Evolutionary conservation across 2,888 invertebrate genomes (phyloP), one percentile per base, ranked within the genome.

Genomic region (Patella caerulea): DNA sequence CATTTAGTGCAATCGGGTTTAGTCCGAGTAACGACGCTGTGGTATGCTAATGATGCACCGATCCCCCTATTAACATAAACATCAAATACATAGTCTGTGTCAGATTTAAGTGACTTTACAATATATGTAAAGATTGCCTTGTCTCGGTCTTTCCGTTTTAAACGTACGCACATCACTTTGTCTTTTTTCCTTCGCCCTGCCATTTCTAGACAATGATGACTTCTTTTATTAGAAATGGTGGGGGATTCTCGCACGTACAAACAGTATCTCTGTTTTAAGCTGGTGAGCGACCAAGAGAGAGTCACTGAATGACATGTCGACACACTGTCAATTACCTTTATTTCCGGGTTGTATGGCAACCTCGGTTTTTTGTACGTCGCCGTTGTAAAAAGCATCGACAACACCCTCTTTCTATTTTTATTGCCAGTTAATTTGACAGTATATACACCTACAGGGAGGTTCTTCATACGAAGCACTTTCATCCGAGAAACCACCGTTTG

Each of bases 241-340:
- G 81, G 76, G 5, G 88, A 78, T 76, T 87, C 86, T 29, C 86
- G 88, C 78, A 86, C 83, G 78, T 90, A 91, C 45, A 91, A 82
- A 83, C 91, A 91, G 79, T 91, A 91, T 55, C 84, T 86, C 71
- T 89, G 90, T 75, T 87, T 87, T 59, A 86, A 86, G 24, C 85
- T 85, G 3, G 89, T 87, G 14, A 88, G 88, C 81, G 86, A 84
- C 90, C 90, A 91, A n/a, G 89, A 89, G 1, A 91, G 83, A 7
- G 90, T 91, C 55, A 91, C 85, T 71, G 87, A 89, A 73, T 87
- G 84, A 83, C 91, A 90, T 15, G 86, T 88, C 17, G 86, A 87
- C 52, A 89, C 78, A 55, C 86, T 85, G 54, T 88, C 86, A 74
- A 88, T 88, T 45, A 89, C 87, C 65, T 86, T 84, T 19, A 91